Percentiles rank a stretch among this genome's conserved stretches.
Conservation (phyloP, 2,113 vertebrate species). For the Myanophis thanlyinensis region DNA sequence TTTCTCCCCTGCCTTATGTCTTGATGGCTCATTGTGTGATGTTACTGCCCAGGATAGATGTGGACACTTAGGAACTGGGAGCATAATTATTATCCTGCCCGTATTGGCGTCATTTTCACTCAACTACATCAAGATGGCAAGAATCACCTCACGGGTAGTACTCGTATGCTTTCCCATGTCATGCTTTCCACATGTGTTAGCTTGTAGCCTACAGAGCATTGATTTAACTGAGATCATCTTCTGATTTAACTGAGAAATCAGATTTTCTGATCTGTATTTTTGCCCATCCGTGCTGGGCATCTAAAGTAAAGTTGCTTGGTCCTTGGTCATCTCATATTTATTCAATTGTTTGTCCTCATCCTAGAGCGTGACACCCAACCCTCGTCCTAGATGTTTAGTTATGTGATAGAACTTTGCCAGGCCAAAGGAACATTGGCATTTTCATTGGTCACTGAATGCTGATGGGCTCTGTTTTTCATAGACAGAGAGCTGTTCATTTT, state of each 20-base stretch:
- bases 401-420: background rate
- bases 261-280: background rate
- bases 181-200: background rate
- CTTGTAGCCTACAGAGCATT: background rate
- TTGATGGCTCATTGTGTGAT: background rate
- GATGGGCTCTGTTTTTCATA: background rate
- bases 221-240: background rate
- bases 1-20: background rate
- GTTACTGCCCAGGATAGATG: background rate
- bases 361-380: background rate
- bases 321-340: background rate
- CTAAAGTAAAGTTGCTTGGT: background rate
- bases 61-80: background rate
- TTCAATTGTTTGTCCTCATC: background rate
- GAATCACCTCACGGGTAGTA: background rate
- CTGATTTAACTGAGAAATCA: background rate
- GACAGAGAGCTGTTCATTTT: background rate
- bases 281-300: background rate
- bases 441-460: background rate
- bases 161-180: background rate
- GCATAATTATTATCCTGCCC: background rate
- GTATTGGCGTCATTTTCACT: background rate
- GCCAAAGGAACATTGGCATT: background rate
- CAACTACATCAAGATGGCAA: background rate
- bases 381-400: background rate